Conservation (phyloP, 2,888 invertebrate species). For the Platycheirus albimanus region DNA sequence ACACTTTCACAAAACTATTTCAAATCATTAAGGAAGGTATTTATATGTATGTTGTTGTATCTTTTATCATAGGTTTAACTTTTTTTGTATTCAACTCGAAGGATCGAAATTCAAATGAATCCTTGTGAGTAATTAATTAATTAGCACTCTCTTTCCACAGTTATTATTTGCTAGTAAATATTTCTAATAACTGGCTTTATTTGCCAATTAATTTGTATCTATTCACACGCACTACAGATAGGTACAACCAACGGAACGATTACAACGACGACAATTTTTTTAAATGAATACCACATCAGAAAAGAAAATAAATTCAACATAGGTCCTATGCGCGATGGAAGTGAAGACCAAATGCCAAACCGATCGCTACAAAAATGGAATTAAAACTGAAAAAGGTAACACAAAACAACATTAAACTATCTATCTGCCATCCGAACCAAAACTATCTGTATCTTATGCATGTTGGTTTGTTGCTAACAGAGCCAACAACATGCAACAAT, state of each 20-base stretch:
- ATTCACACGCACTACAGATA: neutral
- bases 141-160: neutral
- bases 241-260: neutral
- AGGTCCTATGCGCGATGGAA: slow-evolving; percentile 57
- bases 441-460: neutral
- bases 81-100: too few species aligned
- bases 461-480: too few species aligned
- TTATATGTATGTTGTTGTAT: too few species aligned
- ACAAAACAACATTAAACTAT: slow-evolving; percentile 42
- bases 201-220: neutral
- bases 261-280: neutral
- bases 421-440: too few species aligned
- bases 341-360: slow-evolving; percentile 64
- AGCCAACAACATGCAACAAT: slow-evolving; percentile 52
- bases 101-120: neutral
- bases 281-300: neutral
- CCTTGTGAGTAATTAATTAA: neutral
- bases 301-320: slow-evolving; percentile 22
- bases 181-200: neutral
- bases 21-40: neutral
- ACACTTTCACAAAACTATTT: slow-evolving; percentile 25
- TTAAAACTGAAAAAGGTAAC: slow-evolving; percentile 68
- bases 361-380: slow-evolving; percentile 65
- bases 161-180: too few species aligned
- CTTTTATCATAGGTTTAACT: too few species aligned